Evolutionary conservation across 2,888 invertebrate species (phyloP).

Genomic region (Ypsolopha scabrella): DNA sequence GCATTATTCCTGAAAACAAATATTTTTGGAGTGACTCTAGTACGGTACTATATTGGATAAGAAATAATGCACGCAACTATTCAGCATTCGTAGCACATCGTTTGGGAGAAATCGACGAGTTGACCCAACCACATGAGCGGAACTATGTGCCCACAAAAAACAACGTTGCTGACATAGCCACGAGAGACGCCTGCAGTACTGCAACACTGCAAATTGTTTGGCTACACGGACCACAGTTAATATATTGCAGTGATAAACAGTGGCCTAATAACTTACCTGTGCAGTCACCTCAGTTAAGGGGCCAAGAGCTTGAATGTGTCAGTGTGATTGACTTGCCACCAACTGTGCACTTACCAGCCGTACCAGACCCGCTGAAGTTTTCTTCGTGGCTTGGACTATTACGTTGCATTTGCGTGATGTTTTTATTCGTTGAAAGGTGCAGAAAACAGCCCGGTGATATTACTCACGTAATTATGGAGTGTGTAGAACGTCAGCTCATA

Average conservation of each 20-base stretch:
- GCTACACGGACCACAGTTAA: not conserved
- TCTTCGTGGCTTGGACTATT: not conserved
- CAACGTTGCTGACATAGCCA: too few species aligned
- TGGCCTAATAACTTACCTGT: not conserved
- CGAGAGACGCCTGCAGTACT: too few species aligned
- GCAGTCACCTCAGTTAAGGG: not conserved
- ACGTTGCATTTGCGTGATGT: not conserved
- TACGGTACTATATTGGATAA: conserved; percentile 17
- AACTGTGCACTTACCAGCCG: not conserved
- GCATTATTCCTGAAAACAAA: not conserved
- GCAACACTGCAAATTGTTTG: too few species aligned
- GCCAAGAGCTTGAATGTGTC: not conserved
- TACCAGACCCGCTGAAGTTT: not conserved
- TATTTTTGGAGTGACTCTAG: conserved; percentile 19
- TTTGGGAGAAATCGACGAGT: conserved; percentile 5
- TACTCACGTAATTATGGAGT: not conserved
- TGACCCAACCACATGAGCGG: too few species aligned
- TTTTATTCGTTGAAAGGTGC: not conserved
- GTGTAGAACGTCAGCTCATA: not conserved
- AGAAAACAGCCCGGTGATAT: not conserved
- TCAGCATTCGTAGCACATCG: conserved; percentile 16
- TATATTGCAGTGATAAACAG: not conserved
- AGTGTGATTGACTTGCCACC: not conserved
- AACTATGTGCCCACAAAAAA: too few species aligned
- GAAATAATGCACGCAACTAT: conserved; percentile 15